Evolutionary conservation across 2,888 invertebrate genomes (phyloP).

Genomic region (Cataglyphis cursor): DNA sequence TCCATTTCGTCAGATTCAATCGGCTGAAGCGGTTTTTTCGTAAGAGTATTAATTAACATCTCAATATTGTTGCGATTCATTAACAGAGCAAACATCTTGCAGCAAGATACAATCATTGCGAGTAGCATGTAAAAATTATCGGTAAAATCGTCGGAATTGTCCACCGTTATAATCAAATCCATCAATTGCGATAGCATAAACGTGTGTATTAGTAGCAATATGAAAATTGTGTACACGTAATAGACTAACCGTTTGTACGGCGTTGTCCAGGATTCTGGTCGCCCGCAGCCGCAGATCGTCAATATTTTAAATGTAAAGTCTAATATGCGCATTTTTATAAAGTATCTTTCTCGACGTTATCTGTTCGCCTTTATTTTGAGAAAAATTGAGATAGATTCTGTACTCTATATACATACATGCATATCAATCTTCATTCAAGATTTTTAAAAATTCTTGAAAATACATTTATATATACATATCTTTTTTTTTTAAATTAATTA

Average conservation of each 20-base stretch:
- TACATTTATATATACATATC: neutral
- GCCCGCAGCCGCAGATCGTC: slow-evolving; percentile 55
- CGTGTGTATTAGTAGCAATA: slow-evolving; percentile 48
- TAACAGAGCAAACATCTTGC: slow-evolving; percentile 45
- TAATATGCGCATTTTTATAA: slow-evolving; percentile 44
- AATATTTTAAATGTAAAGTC: slow-evolving; percentile 56
- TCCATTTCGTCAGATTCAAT: slow-evolving; percentile 30
- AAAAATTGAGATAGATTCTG: neutral
- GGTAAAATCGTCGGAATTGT: slow-evolving; percentile 62
- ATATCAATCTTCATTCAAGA: neutral
- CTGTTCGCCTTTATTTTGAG: neutral
- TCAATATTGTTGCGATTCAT: slow-evolving; percentile 40
- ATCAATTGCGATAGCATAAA: slow-evolving; percentile 61
- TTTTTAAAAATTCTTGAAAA: neutral
- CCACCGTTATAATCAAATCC: slow-evolving; percentile 56
- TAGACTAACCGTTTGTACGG: slow-evolving; percentile 61
- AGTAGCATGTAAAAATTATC: slow-evolving; percentile 70
- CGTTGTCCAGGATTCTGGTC: slow-evolving; percentile 55
- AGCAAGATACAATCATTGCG: slow-evolving; percentile 40
- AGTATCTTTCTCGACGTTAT: neutral
- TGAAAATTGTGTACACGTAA: slow-evolving; percentile 52
- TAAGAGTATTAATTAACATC: slow-evolving; percentile 30
- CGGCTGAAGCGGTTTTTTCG: slow-evolving; percentile 34
- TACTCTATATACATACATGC: neutral
- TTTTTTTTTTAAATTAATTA: neutral